These are phyloP conservation scores for Echinops telfairi DNA, from an alignment of 2,113 vertebrate species.

Conservation along the genomic window DNA sequence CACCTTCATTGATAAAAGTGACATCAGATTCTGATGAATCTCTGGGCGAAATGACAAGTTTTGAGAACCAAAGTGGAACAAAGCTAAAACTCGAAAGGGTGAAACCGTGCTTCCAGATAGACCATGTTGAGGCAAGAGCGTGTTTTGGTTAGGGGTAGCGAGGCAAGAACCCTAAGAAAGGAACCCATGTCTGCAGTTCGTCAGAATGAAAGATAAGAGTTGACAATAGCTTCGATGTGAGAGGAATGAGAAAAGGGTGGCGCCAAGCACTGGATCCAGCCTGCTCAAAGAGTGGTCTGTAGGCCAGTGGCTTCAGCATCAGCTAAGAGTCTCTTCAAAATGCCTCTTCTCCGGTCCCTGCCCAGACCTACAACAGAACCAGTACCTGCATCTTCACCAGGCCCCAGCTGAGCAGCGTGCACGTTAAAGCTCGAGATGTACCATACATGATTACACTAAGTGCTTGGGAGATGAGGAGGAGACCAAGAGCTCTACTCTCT, in stretches of 20 bases:
- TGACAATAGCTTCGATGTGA: neutral
- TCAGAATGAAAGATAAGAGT: neutral
- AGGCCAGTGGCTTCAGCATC: too few relatives aligned
- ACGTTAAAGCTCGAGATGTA: neutral
- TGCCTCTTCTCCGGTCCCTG: neutral
- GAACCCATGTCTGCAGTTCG: neutral
- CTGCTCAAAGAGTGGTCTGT: rapidly evolving
- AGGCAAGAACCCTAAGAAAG: neutral
- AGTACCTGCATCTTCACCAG: neutral
- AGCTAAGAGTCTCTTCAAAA: neutral
- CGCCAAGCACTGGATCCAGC: neutral
- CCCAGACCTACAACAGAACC: neutral
- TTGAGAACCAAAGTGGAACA: neutral
- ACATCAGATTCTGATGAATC: neutral
- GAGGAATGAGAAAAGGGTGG: neutral
- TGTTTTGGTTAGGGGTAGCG: neutral
- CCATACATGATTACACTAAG: neutral
- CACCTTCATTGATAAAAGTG: neutral
- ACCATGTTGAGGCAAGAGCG: neutral
- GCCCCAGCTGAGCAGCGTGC: rapidly evolving
- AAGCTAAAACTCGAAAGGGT: neutral
- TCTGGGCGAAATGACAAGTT: neutral
- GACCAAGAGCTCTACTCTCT: neutral
- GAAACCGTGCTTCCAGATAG: neutral
- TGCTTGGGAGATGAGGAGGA: neutral